These are phyloP conservation scores for Hylaea fasciaria DNA, from an alignment of 2,888 invertebrate species.

Conservation along the genomic window DNA sequence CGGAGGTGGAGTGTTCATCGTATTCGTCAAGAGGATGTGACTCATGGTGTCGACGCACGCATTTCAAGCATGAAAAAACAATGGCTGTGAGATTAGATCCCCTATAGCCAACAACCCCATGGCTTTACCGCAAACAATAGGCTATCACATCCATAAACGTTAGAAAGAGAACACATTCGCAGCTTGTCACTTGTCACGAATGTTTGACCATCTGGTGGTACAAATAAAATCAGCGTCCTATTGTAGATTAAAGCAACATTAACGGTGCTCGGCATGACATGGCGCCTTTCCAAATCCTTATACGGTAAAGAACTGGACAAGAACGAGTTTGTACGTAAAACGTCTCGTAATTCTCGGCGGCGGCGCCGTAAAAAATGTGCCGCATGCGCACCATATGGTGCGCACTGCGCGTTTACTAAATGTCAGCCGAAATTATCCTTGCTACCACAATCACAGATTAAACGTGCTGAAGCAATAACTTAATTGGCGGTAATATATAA, in stretches of 20 bases:
- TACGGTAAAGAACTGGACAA: constrained; percentile 63
- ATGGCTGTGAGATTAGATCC: constrained; percentile 5
- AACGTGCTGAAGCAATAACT: background rate
- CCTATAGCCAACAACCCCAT: background rate
- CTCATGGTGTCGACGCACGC: constrained; percentile 23
- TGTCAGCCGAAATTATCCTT: constrained; percentile 45
- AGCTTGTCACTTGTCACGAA: constrained; percentile 30
- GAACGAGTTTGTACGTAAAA: constrained; percentile 55
- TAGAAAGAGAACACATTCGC: constrained; percentile 4
- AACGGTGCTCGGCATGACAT: constrained; percentile 63
- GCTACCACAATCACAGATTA: constrained; percentile 33
- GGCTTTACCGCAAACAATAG: constrained; percentile 21
- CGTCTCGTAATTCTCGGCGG: constrained; percentile 52
- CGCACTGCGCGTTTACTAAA: constrained; percentile 51
- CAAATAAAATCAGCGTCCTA: constrained; percentile 65
- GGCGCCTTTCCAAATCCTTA: constrained; percentile 71
- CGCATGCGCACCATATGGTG: constrained; percentile 70
- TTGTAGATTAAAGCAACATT: constrained; percentile 63
- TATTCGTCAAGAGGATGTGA: constrained; percentile 27
- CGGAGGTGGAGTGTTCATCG: constrained; percentile 10
- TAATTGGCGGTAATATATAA: too few relatives aligned
- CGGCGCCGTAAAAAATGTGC: constrained; percentile 61
- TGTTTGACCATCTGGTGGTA: constrained; percentile 54
- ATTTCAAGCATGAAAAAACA: constrained; percentile 19
- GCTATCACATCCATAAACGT: constrained; percentile 12